Evolutionary conservation across 2,113 vertebrate genomes (phyloP).

Genomic region (Ptychochromis oligacanthus): DNA sequence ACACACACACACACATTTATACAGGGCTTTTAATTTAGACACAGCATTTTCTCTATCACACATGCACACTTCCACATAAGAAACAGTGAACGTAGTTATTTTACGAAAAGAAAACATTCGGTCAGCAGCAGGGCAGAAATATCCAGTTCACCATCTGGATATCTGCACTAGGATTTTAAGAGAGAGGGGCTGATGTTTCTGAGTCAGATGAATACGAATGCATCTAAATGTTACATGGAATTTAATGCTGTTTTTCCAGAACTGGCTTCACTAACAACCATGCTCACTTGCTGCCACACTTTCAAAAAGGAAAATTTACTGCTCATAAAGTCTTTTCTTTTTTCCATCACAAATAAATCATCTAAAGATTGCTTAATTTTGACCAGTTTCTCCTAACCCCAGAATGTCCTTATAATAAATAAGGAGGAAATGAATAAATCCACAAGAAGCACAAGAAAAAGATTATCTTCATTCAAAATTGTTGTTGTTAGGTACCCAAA

Average conservation of each 20-base stretch:
- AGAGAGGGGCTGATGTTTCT: not conserved
- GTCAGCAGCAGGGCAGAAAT: not conserved
- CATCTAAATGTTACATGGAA: not conserved
- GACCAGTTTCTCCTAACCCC: not conserved
- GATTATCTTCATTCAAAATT: too few relatives aligned
- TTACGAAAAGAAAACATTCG: not conserved
- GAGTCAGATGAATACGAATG: not conserved
- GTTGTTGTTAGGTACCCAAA: too few relatives aligned
- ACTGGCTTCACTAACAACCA: not conserved
- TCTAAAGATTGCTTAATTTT: not conserved
- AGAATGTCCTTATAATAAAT: not conserved
- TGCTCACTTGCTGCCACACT: not conserved
- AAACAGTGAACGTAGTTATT: fast-evolving
- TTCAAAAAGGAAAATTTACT: not conserved
- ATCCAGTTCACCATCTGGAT: slow-evolving; percentile 3
- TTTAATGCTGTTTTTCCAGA: not conserved
- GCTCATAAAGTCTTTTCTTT: not conserved
- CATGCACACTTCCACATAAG: fast-evolving
- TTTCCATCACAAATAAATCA: not conserved
- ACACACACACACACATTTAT: fast-evolving
- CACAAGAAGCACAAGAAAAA: too few relatives aligned
- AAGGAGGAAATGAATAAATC: not conserved
- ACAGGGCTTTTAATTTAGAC: fast-evolving
- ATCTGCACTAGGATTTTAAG: not conserved
- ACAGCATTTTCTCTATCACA: not conserved